Evolutionary conservation across 2,888 invertebrate species (phyloP), one percentile per base, ranked within the genome.

Genomic region (Camponotus fellah): DNA sequence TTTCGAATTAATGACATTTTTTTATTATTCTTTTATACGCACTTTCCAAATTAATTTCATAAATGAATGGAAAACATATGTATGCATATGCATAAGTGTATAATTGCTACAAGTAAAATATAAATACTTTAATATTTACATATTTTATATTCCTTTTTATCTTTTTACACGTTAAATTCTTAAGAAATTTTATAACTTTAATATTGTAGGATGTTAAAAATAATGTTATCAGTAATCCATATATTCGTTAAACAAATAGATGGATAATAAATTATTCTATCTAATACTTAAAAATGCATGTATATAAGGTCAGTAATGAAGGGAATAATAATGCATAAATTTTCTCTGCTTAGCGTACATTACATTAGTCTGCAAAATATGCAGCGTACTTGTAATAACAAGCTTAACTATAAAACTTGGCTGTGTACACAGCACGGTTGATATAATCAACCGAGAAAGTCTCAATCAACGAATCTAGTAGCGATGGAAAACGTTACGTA

Each of bases 401-500:
- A 43, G 3, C 32, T 74, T 10, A 37, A 37, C 5, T 14, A 26
- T 26, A 9, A 75, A 75, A 65, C n/a, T 32, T n/a, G n/a, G 5
- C 6, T 75, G 10, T 10, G 32, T 46, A 56, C 3, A n/a, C 1
- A 56, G 6, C 21, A n/a, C 9, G 1, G n/a, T n/a, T n/a, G n/a
- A 10, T 75, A 74, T 74, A 80, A 71, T 60, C 65, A 60, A 74
- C 60, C 21, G 26, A 49, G 71, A 58, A 82, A 87, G 79, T 88
- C 65, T 65, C 84, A 83, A 88, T 83, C 83, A 58, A 49, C 66
- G 69, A 85, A 86, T 84, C 84, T 83, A 83, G 83, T 84, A 56
- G 79, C 74, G 82, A 85, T 75, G 71, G 76, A 60, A 85, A 84
- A 85, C 68, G 80, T 89, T 90, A 89, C 84, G 84, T 88, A 88